These are phyloP conservation scores for Eonycteris spelaea DNA, from an alignment of 2,113 vertebrate species.

Conservation along the genomic window DNA sequence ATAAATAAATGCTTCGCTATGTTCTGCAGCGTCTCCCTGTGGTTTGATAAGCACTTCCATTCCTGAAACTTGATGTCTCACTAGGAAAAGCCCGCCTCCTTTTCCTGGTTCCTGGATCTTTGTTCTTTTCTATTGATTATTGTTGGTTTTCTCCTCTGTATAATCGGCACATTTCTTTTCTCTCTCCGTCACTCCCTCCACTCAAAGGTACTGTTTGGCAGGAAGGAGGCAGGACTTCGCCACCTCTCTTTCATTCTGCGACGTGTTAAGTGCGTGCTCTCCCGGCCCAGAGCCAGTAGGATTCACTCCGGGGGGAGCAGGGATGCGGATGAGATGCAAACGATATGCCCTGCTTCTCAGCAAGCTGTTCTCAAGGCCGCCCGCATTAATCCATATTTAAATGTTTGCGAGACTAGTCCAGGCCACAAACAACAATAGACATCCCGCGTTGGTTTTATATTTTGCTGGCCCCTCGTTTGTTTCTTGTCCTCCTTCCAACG, in stretches of 20 bases:
- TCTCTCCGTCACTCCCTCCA: not conserved
- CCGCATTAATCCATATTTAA: not conserved
- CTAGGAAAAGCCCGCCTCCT: not conserved
- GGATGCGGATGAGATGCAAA: accelerated
- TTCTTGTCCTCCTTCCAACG: not conserved
- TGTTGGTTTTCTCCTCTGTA: not conserved
- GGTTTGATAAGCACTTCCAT: not conserved
- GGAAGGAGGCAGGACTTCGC: not conserved
- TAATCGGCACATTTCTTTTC: not conserved
- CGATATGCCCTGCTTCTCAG: not conserved
- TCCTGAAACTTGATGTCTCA: not conserved
- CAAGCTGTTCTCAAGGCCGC: not conserved
- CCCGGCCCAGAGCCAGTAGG: not conserved
- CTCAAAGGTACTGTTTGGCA: not conserved
- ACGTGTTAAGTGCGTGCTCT: not conserved
- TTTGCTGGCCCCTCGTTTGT: not conserved
- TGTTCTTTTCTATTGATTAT: not conserved
- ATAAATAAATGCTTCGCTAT: not conserved
- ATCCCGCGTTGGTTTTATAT: not conserved
- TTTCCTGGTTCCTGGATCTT: not conserved
- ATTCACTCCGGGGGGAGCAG: not conserved
- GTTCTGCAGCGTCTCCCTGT: not conserved
- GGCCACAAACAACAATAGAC: not conserved
- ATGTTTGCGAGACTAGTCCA: not conserved
- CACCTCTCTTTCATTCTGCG: not conserved